Evolutionary conservation across 2,113 vertebrate species (phyloP).

Genomic region (Chlamydotis undulata): DNA sequence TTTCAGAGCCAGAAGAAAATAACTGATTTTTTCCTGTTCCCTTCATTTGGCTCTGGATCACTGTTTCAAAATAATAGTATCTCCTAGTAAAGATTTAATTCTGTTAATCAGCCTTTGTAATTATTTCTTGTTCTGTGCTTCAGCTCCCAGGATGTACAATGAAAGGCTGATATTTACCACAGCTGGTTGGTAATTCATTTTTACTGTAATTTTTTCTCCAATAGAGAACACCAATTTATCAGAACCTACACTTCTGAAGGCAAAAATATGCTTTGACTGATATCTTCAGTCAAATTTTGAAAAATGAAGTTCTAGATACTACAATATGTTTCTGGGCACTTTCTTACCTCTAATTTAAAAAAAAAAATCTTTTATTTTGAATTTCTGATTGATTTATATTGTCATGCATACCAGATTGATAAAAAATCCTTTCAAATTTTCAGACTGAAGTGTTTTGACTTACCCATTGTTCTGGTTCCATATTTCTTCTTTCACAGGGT

Average conservation of each 20-base stretch:
- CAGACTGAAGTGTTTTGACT: background rate
- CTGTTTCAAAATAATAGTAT: background rate
- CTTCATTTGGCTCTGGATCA: background rate
- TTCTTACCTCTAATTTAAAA: accelerated
- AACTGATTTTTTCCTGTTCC: background rate
- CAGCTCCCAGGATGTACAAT: background rate
- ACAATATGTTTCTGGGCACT: background rate
- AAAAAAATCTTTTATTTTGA: background rate
- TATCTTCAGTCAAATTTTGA: background rate
- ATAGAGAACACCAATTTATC: background rate
- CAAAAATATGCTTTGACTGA: background rate
- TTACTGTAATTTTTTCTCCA: background rate
- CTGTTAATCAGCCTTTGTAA: background rate
- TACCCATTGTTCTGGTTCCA: background rate
- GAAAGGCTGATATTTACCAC: background rate
- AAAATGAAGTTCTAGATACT: background rate
- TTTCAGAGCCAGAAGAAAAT: background rate
- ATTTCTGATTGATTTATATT: background rate
- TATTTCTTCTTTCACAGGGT: background rate
- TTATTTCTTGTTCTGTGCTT: background rate
- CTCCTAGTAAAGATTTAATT: background rate
- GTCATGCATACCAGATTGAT: background rate
- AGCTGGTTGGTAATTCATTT: background rate
- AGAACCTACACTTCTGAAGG: background rate
- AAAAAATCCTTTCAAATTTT: background rate